Evolutionary conservation across 92 coral and sea anemone genomes (phyloP).

Genomic region (Scolanthus callimorphus): DNA sequence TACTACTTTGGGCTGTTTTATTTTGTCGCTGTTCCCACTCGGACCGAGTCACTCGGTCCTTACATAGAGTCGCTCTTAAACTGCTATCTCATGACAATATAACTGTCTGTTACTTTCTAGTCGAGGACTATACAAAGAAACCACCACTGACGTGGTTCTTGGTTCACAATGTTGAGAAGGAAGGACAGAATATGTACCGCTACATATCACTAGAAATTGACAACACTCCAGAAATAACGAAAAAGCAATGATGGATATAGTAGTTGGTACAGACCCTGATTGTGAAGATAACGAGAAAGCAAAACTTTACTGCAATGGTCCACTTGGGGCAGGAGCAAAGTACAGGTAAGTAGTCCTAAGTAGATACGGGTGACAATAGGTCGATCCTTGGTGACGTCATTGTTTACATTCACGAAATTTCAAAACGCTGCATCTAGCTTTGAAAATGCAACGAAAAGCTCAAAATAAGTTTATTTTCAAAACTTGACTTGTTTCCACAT

Average conservation of each 20-base stretch:
- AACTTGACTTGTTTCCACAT: too few relatives aligned
- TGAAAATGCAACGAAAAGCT: too few relatives aligned
- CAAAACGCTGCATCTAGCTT: too few relatives aligned
- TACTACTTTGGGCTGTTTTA: too few relatives aligned
- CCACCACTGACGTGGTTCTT: slow-evolving; percentile 68
- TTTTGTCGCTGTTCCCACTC: too few relatives aligned
- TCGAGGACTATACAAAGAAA: slow-evolving; percentile 31
- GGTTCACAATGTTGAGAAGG: slow-evolving; percentile 25
- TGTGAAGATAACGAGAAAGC: slow-evolving; percentile 42
- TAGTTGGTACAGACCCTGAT: slow-evolving; percentile 43
- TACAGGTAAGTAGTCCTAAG: slow-evolving; percentile 80
- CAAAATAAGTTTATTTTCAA: too few relatives aligned
- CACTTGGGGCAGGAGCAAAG: slow-evolving; percentile 46
- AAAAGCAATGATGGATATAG: slow-evolving; percentile 25
- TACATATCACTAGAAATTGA: slow-evolving; percentile 50
- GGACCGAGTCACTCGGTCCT: too few relatives aligned
- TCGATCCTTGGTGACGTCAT: too few relatives aligned
- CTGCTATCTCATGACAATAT: too few relatives aligned
- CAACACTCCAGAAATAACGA: slow-evolving; percentile 24
- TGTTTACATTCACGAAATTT: too few relatives aligned
- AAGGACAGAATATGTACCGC: slow-evolving; percentile 38
- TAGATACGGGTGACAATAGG: too few relatives aligned
- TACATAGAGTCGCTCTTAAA: too few relatives aligned
- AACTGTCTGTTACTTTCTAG: slow-evolving; percentile 18
- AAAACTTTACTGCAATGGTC: slow-evolving; percentile 58